Percentiles rank a stretch among this genome's conserved stretches.
These are phyloP conservation scores for Molossus alvarezi DNA, from an alignment of 2,797 vertebrate species.

Conservation along the genomic window DNA sequence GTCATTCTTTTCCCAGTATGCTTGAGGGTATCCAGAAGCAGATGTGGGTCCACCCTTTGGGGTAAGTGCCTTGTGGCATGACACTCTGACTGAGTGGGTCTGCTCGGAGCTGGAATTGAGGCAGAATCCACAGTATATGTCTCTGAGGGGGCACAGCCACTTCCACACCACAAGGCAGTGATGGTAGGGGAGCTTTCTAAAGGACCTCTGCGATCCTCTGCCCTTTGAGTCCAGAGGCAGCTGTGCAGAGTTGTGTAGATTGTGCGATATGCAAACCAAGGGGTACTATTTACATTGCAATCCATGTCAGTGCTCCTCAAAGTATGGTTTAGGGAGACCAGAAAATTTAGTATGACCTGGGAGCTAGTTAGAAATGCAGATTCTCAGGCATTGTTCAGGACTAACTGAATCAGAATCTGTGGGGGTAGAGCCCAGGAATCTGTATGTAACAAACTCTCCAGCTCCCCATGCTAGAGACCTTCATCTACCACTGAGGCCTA, in stretches of 20 bases:
- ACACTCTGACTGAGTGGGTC: background rate
- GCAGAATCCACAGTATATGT: background rate
- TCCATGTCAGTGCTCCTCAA: background rate
- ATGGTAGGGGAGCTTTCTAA: background rate
- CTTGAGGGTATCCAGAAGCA: background rate
- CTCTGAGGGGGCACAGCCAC: background rate
- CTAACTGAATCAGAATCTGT: background rate
- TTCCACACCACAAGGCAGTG: background rate
- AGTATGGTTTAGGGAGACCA: background rate
- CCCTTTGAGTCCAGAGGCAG: background rate
- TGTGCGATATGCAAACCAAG: background rate
- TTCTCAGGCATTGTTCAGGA: background rate
- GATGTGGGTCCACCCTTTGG: background rate
- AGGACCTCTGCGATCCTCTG: background rate
- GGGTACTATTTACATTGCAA: background rate
- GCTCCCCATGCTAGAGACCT: background rate
- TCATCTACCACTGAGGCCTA: background rate
- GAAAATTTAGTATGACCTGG: background rate
- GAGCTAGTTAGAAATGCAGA: constrained; percentile 17
- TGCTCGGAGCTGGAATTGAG: constrained; percentile 21
- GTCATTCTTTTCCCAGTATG: background rate
- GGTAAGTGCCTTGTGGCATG: background rate
- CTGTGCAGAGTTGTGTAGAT: background rate
- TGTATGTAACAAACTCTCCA: background rate
- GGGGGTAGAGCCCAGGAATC: background rate